Base-by-base conservation (phyloP, 2,113 vertebrate genomes). In the Emydocephalus ijimae region DNA sequence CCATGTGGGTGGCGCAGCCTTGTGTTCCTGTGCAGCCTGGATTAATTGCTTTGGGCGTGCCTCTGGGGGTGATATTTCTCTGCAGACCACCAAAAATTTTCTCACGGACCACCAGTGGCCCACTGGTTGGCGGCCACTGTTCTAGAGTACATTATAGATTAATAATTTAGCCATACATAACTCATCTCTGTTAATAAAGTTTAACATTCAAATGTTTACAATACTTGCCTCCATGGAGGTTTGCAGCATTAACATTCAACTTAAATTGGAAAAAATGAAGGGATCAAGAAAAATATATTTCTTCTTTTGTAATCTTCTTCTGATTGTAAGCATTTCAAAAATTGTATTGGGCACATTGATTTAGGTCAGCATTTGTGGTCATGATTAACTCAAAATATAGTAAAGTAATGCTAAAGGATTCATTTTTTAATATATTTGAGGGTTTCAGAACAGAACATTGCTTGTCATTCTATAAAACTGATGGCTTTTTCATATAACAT, bases 271-370 rank as follows among this genome's bases (percentile, higher is more conserved):
- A 61, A 64, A 39, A 11, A 34, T 61, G 1, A 8, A 52, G 21
- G 45, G 23, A 20, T 92, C 29, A n/a, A 86, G 61, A 89, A 90
- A 90, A 34, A 59, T 55, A 85, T 92, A 85, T 90, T 86, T 59
- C 61, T 4, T 4, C 7, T 52, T 39, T 61, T 34, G 59, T 90
- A 85, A 86, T 59, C 23, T 85, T 89, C 88, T 45, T 90, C 74
- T 50, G 21, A 74, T 61, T 45, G 52, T 45, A n/a, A 86, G 85
- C 50, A 52, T 92, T 92, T 90, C 88, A 89, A 85, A 85, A 54
- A 64, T 10, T 74, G 39, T 39, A 23, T 39, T 64, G 26, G 11
- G 39, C 23, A 29, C 52, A 3, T 89, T 74, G 56, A 57, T 85
- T 89, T 89, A 69, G 48, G 39, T 10, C 26, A 57, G 52, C 26